Evolutionary conservation across 1,140 invertebrate genomes (phyloP).

Genomic region (Chironomus striatipennis): DNA sequence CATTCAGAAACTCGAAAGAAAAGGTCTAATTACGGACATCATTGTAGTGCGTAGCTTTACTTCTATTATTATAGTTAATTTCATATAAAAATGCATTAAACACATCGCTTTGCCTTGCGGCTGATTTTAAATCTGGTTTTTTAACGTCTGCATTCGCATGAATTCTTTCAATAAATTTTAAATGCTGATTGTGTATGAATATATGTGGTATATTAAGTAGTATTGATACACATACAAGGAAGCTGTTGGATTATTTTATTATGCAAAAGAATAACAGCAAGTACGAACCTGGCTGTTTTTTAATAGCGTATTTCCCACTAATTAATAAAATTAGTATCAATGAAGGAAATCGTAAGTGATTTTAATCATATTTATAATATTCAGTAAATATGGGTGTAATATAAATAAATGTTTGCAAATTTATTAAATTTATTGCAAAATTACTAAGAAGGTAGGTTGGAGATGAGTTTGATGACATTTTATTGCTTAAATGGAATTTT

Average conservation of each 20-base stretch:
- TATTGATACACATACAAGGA: background rate
- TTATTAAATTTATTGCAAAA: no score
- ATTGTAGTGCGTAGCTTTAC: background rate
- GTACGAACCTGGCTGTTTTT: no score
- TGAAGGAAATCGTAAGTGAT: no score
- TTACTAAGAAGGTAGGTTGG: no score
- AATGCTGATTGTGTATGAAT: background rate
- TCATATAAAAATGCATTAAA: constrained; percentile 10
- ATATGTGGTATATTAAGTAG: background rate
- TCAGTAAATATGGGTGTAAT: no score
- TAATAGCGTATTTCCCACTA: no score
- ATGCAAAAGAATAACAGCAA: background rate
- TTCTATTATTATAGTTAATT: background rate
- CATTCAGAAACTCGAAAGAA: background rate
- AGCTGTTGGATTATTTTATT: background rate
- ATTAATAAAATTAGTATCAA: no score
- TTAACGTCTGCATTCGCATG: background rate
- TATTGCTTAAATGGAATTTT: no score
- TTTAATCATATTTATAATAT: no score
- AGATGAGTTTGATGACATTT: no score
- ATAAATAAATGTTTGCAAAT: no score
- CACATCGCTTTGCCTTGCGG: background rate
- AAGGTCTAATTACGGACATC: background rate
- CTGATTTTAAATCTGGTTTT: background rate
- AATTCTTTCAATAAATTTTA: background rate